phyloP scores from a whole-genome alignment of 2,113 vertebrate species.

The Camelus dromedarius region DNA sequence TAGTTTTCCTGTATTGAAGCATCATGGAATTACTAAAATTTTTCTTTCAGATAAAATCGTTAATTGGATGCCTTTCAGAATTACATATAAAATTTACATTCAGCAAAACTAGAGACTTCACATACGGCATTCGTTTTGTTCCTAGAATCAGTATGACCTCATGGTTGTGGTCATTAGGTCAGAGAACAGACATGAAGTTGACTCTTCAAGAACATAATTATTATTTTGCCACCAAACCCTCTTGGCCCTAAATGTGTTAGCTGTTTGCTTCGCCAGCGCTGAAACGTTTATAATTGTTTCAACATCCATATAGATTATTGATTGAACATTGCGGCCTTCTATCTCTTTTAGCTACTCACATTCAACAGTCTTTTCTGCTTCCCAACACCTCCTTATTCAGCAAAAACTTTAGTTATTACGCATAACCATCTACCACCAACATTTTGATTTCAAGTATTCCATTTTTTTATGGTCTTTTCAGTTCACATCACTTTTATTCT shows the following conservation, averaged over 20 bases:
- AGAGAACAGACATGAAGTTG: background rate
- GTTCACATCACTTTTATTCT: background rate
- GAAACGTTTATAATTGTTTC: background rate
- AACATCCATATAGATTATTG: background rate
- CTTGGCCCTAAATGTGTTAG: background rate
- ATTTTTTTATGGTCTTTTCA: background rate
- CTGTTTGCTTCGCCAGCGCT: background rate
- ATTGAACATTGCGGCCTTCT: background rate
- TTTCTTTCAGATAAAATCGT: background rate
- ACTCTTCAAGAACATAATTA: background rate
- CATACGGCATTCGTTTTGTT: rapidly evolving
- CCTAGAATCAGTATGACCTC: background rate
- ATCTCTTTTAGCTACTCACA: background rate
- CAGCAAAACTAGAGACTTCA: background rate
- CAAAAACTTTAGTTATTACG: background rate
- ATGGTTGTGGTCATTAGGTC: background rate
- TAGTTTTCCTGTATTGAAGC: background rate
- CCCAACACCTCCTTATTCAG: background rate
- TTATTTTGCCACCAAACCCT: background rate
- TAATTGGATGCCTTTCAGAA: background rate
- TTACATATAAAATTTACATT: background rate
- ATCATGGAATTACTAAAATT: background rate
- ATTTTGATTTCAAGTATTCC: background rate
- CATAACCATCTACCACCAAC: background rate
- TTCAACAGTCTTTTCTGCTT: background rate